Evolutionary conservation across 2,113 vertebrate genomes (phyloP).

Genomic region (Collichthys lucidus): DNA sequence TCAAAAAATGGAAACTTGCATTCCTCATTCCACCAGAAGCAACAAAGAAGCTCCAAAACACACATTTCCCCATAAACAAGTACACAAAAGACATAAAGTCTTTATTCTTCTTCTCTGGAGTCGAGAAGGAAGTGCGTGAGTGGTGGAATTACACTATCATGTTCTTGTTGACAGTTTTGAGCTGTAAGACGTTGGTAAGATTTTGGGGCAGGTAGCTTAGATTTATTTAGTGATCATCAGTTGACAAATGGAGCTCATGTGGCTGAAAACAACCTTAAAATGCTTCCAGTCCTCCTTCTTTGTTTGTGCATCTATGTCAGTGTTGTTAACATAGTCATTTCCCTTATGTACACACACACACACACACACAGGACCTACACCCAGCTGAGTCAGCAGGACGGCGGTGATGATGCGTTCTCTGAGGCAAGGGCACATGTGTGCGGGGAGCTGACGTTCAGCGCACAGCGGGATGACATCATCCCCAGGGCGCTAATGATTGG

Average conservation of each 20-base stretch:
- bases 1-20: constrained; percentile 57
- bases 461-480: constrained; percentile 76
- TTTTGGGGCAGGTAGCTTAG: constrained; percentile 15
- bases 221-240: constrained; percentile 3
- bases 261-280: constrained; percentile 11
- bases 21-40: constrained; percentile 54
- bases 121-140: constrained; percentile 1
- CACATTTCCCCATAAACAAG: constrained; percentile 56
- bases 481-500: constrained; percentile 60
- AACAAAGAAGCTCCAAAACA: constrained; percentile 36
- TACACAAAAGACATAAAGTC: constrained; percentile 40
- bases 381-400: constrained; percentile 74
- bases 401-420: constrained; percentile 39
- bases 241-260: constrained; percentile 8
- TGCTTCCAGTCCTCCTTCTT: not conserved
- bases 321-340: constrained; percentile 1
- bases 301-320: constrained; percentile 25
- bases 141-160: constrained; percentile 10
- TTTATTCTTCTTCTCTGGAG: not conserved
- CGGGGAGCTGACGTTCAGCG: constrained; percentile 33
- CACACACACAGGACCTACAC: constrained; percentile 10
- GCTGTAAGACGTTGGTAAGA: not conserved
- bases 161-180: constrained; percentile 18
- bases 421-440: constrained; percentile 38
- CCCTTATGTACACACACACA: not conserved